These are phyloP conservation scores for Drosophila tani DNA, from an alignment of 1,140 invertebrate genomes.

Conservation along the genomic window DNA sequence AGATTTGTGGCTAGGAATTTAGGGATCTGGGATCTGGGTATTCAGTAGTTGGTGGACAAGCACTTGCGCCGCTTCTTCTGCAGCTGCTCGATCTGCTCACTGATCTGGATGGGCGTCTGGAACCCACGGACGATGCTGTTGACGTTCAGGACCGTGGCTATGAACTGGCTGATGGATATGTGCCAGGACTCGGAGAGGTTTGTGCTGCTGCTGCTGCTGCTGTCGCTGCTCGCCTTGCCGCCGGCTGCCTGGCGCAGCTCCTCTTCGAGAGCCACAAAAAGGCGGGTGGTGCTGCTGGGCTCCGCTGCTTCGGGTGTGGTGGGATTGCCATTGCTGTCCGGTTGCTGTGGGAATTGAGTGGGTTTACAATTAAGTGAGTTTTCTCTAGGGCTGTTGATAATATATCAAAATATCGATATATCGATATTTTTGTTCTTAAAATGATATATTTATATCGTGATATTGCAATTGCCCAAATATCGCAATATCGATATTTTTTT, in stretches of 20 bases:
- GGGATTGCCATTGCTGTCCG: constrained; percentile 83
- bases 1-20: constrained; percentile 50
- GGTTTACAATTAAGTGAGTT: background rate
- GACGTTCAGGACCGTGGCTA: constrained; percentile 76
- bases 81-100: constrained; percentile 77
- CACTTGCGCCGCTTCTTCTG: constrained; percentile 84
- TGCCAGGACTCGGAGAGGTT: constrained; percentile 74
- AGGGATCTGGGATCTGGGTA: constrained; percentile 7
- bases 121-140: constrained; percentile 73
- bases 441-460: no score
- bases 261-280: constrained; percentile 77
- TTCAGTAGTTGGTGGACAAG: constrained; percentile 67
- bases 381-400: no score
- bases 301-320: constrained; percentile 80
- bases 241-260: constrained; percentile 68
- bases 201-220: constrained; percentile 69
- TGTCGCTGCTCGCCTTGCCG: constrained; percentile 22
- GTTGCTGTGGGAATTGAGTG: constrained; percentile 41
- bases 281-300: constrained; percentile 61
- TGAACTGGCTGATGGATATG: constrained; percentile 83
- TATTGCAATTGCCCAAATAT: no score
- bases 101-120: constrained; percentile 63
- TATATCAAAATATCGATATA: no score
- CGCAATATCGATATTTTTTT: no score
- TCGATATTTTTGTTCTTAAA: no score